phyloP scores from a whole-genome alignment of 2,797 vertebrate species.

The Pangasius mekongensis region DNA sequence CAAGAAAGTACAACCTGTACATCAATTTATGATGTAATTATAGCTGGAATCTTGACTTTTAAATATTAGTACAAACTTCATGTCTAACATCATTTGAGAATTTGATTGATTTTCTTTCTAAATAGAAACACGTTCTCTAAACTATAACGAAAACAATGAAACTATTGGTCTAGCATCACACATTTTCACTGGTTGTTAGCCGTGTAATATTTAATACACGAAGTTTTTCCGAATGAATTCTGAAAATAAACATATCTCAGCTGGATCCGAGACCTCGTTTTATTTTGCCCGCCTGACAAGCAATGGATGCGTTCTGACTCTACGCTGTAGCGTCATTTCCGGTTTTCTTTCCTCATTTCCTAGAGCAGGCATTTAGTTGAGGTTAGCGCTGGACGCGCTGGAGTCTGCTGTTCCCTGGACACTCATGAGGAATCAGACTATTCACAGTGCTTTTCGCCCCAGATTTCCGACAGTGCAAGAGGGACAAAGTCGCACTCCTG shows the following conservation, averaged over 20 bases:
- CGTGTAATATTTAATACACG: background rate
- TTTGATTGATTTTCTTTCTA: background rate
- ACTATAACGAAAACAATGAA: background rate
- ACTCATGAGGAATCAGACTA: conserved; percentile 14
- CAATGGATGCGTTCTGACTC: background rate
- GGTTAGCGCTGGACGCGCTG: conserved; percentile 13
- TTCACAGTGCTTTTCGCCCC: background rate
- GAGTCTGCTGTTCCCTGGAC: background rate
- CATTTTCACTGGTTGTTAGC: background rate
- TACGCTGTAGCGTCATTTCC: conserved; percentile 64
- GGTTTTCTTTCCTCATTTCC: conserved; percentile 51
- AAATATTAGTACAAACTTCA: background rate
- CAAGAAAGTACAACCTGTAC: background rate
- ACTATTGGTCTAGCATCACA: background rate
- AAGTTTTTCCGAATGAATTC: background rate
- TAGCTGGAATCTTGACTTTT: background rate
- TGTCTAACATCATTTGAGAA: background rate
- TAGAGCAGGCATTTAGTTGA: conserved; percentile 37
- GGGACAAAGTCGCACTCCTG: background rate
- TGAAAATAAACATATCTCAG: background rate
- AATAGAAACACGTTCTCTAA: background rate
- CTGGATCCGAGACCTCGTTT: conserved; percentile 4
- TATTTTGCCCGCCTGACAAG: conserved; percentile 40
- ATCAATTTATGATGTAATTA: background rate
- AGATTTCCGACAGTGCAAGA: background rate